Base-by-base conservation (phyloP, 2,113 vertebrate genomes). In the Anarhynchus alexandrinus region DNA sequence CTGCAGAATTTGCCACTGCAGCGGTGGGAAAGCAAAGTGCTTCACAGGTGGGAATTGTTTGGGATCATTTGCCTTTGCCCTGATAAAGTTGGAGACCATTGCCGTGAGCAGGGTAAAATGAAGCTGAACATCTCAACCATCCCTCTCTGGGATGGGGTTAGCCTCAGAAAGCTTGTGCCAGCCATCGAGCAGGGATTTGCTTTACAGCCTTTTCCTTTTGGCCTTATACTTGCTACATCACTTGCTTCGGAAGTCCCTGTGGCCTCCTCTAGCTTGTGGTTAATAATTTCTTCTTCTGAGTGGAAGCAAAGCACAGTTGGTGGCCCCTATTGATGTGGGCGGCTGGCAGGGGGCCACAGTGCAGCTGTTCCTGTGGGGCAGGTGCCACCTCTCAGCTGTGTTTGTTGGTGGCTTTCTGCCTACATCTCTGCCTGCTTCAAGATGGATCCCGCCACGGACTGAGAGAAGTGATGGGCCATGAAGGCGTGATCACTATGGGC, bases 111-210 rank as follows among this genome's bases (percentile, higher is more conserved):
- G n/a, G 16, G 18, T 9, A 64, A 59, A 81, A 47, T 15, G 36
- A 57, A 13, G 11, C 11, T 32, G 14, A 47, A 34, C 16, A 23
- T 29, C 19, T 52, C 19, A 57, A n/a, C 32, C 2, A 3, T 62
- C 22, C 11, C 2, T 69, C 10, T 16, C 29, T 55, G 49, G 27
- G 11, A 11, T 51, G 70, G 22, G n/a, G 22, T 88, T 78, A 38
- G 29, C 45, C 55, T 74, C 0, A 0, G 36, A 59, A 45, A 66
- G 11, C 10, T 71, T 17, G 14, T 0, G 0, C 40, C 29, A 74
- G 22, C 16, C 12, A 4, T 47, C 1, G 0, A 19, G 25, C 32
- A 18, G 51, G 13, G 30, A 40, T 90, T 59, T 77, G 27, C 36
- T 70, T 70, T 61, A 15, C 3, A 0, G 11, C 43, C 10, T 43